phyloP scores from a whole-genome alignment of 2,888 invertebrate genomes.

The Neria commutata region DNA sequence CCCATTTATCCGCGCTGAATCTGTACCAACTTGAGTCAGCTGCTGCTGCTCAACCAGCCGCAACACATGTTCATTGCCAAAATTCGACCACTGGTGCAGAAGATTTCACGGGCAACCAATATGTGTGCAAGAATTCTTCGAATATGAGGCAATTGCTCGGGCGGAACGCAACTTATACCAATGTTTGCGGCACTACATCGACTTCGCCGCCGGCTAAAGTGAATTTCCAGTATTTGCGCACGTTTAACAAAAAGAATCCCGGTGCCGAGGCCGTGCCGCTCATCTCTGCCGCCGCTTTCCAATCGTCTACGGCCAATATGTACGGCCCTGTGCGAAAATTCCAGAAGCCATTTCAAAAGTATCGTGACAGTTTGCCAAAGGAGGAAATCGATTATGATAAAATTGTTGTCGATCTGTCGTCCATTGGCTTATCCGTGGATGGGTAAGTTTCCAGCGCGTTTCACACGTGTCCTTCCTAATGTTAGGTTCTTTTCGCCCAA shows the following conservation, averaged over 20 bases:
- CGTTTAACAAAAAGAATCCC: background rate
- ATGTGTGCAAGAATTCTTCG: no score
- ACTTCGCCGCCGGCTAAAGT: slow-evolving; percentile 20
- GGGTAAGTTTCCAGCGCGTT: slow-evolving; percentile 33
- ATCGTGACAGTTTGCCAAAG: background rate
- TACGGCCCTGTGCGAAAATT: background rate
- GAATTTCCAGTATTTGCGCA: slow-evolving; percentile 30
- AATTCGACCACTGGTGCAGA: no score
- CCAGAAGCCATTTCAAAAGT: background rate
- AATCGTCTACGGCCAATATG: background rate
- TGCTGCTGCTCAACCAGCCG: no score
- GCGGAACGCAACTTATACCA: no score
- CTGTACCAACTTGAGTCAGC: no score
- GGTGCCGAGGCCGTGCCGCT: slow-evolving; percentile 6
- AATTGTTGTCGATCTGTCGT: slow-evolving; percentile 27
- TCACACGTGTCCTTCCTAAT: background rate
- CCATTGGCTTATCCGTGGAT: slow-evolving; percentile 22
- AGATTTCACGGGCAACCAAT: no score
- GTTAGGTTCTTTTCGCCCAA: background rate
- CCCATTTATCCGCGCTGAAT: background rate
- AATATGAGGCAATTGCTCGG: no score
- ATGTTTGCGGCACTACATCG: no score
- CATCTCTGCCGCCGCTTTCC: slow-evolving; percentile 2
- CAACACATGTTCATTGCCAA: no score
- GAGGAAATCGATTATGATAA: slow-evolving; percentile 23